phyloP scores from a whole-genome alignment of 1,140 invertebrate genomes.

The Amphibalanus amphitrite region DNA sequence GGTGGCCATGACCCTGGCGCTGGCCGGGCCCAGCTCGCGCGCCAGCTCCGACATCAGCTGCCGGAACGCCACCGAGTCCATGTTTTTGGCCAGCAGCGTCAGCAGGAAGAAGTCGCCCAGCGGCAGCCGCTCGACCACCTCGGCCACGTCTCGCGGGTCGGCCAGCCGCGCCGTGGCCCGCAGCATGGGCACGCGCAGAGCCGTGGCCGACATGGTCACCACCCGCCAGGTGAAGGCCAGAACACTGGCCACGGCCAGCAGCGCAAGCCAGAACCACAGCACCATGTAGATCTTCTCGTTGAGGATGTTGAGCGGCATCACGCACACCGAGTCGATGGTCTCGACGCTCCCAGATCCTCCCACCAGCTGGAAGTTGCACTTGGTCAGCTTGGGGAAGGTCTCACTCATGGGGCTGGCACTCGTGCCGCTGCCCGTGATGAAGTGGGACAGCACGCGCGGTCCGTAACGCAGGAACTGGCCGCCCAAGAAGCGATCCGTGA shows the following conservation, averaged over 20 bases:
- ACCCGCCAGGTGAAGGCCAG: constrained; percentile 22
- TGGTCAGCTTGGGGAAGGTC: constrained; percentile 50
- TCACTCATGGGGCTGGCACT: constrained; percentile 41
- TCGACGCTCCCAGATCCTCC: neutral
- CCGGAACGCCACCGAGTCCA: neutral
- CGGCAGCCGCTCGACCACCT: neutral
- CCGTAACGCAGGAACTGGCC: constrained; percentile 32
- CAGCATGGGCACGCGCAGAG: neutral
- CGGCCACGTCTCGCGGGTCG: neutral
- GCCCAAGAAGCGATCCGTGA: constrained; percentile 29
- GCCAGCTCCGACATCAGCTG: neutral
- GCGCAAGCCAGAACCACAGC: constrained; percentile 28
- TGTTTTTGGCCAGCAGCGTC: neutral
- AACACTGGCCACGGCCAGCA: constrained; percentile 20
- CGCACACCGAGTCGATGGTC: constrained; percentile 47
- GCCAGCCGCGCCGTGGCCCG: neutral
- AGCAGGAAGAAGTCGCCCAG: constrained; percentile 4
- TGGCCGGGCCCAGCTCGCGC: neutral
- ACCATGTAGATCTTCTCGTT: constrained; percentile 67
- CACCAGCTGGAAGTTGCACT: constrained; percentile 11
- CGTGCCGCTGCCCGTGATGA: constrained; percentile 5
- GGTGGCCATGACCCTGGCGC: too few relatives aligned
- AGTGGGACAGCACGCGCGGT: constrained; percentile 22
- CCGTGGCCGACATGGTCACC: neutral
- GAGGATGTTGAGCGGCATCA: constrained; percentile 66